Percentiles rank a stretch among this genome's conserved stretches.
Conservation (phyloP, 92 coral and sea anemone genomes). For the Bergia sp. region DNA sequence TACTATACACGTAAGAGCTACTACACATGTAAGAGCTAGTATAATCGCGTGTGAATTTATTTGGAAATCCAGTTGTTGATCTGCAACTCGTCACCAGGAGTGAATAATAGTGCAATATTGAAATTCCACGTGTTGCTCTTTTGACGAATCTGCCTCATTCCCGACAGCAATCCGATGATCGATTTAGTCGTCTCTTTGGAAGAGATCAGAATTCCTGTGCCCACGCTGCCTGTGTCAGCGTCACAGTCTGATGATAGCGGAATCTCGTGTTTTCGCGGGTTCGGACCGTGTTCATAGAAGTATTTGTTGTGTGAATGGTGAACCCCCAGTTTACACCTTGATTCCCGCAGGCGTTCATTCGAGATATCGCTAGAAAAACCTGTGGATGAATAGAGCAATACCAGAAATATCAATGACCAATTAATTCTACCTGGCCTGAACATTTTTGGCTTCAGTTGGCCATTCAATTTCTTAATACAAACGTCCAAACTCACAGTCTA, state of each 20-base stretch:
- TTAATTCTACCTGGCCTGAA: too few relatives aligned
- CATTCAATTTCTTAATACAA: too few relatives aligned
- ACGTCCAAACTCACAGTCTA: too few relatives aligned
- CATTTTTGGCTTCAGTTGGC: too few relatives aligned
- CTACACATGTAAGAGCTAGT: too few relatives aligned
- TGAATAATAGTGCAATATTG: conserved; percentile 35
- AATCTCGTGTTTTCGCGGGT: conserved; percentile 42
- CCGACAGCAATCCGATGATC: conserved; percentile 27
- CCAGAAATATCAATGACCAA: neutral
- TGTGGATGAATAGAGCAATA: neutral
- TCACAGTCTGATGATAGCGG: conserved; percentile 27
- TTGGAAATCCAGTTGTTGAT: conserved; percentile 28
- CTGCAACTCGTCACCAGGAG: conserved; percentile 1
- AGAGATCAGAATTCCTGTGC: conserved; percentile 24
- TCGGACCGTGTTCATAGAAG: conserved; percentile 28
- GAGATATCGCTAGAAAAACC: conserved; percentile 9
- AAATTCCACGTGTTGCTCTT: neutral
- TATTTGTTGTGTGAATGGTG: conserved; percentile 4
- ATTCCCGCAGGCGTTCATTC: conserved; percentile 5
- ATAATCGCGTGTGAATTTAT: neutral
- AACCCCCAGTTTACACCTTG: conserved; percentile 27
- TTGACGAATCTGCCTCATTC: neutral
- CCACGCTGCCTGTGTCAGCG: conserved; percentile 31
- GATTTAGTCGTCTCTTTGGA: neutral
- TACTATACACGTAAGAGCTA: too few relatives aligned